Percentiles rank a stretch among this genome's conserved stretches.
Conservation (phyloP, 2,113 vertebrate genomes). For the Osmerus mordax region DNA sequence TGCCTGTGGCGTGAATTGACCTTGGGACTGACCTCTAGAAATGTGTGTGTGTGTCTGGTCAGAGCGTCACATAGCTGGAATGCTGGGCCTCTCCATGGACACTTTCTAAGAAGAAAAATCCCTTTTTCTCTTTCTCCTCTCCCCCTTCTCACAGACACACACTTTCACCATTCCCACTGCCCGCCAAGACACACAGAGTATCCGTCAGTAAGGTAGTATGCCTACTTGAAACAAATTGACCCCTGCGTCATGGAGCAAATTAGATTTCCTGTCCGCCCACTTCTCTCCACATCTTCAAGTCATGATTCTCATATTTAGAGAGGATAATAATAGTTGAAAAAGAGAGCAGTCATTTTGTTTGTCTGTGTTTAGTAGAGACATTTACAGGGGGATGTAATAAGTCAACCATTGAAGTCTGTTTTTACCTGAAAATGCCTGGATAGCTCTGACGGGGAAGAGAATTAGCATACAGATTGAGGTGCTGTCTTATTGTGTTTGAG, state of each 20-base stretch:
- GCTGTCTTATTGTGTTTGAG: background rate
- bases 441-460: background rate
- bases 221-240: slow-evolving; percentile 36
- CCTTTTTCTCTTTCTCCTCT: slow-evolving; percentile 20
- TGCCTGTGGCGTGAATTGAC: slow-evolving; percentile 35
- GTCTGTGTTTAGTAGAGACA: background rate
- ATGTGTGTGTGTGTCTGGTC: slow-evolving; percentile 30
- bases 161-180: background rate
- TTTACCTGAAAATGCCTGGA: background rate
- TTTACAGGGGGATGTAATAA: background rate
- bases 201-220: slow-evolving; percentile 13
- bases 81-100: slow-evolving; percentile 53
- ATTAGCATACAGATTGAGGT: slow-evolving; percentile 10
- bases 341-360: background rate
- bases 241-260: background rate
- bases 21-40: slow-evolving; percentile 35
- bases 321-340: background rate
- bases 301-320: slow-evolving; percentile 13
- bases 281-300: background rate
- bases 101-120: slow-evolving; percentile 23
- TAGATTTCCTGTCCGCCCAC: slow-evolving; percentile 10
- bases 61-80: slow-evolving; percentile 57
- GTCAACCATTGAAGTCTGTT: background rate
- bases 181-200: slow-evolving; percentile 11
- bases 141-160: background rate